phyloP scores from a whole-genome alignment of 1,140 invertebrate genomes.

The Drosophila lacertosa region DNA sequence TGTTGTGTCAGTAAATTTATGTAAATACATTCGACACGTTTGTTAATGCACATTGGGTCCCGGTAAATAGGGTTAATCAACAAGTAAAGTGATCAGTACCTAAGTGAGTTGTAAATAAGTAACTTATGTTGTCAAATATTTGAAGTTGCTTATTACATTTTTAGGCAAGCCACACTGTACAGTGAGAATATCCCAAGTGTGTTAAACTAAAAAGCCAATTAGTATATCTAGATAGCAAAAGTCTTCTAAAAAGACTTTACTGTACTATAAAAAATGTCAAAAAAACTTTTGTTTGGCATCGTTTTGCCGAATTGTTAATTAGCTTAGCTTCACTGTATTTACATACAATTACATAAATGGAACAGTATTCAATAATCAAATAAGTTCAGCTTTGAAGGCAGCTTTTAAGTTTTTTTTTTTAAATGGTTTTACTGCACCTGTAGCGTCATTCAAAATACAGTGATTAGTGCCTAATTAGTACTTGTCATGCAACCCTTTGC shows the following conservation, averaged over 20 bases:
- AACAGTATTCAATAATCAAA: too few relatives aligned
- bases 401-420: too few relatives aligned
- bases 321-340: neutral
- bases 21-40: slow-evolving; percentile 54
- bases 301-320: neutral
- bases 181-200: neutral
- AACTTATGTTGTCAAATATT: too few relatives aligned
- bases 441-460: neutral
- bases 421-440: neutral
- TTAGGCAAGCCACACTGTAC: neutral
- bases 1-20: slow-evolving; percentile 35
- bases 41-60: slow-evolving; percentile 33
- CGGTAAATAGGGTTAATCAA: slow-evolving; percentile 52
- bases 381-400: too few relatives aligned
- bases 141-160: neutral
- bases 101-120: too few relatives aligned
- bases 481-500: neutral
- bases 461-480: neutral
- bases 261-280: neutral
- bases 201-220: too few relatives aligned
- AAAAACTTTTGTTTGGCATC: neutral
- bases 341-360: too few relatives aligned
- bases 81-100: neutral
- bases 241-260: neutral
- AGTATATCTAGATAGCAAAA: too few relatives aligned